Base-by-base conservation (phyloP, 2,113 vertebrate genomes). In the Misgurnus mizolepis region DNA sequence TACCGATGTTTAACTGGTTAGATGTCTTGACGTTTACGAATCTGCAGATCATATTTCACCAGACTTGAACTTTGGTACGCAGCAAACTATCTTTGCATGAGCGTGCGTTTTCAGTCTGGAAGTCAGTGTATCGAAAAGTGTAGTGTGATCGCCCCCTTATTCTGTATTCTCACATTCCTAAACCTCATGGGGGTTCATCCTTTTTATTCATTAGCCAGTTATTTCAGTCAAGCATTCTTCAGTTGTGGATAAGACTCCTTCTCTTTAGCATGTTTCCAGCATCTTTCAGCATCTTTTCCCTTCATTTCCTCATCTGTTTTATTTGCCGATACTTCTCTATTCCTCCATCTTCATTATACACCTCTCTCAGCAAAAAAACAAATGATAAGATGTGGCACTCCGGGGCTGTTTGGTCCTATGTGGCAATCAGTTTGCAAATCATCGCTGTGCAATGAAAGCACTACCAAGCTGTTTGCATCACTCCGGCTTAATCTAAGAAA, bases 391-490 rank as follows among this genome's bases (percentile, higher is more conserved):
- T 78, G 39, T 18, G 40, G 45, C 56, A 49, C 18, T 49, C n/a
- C 6, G 68, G 47, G 50, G 64, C 15, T 47, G 79, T 74, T 76
- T 68, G 22, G 64, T 70, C 68, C 56, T 55, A 61, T 78, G 85
- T 82, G 83, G 85, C 90, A 91, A 93, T 93, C 89, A 89, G 87
- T 88, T 90, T 91, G 87, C 87, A 90, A 90, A 93, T 92, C 91
- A 90, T 90, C 82, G 84, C 88, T 58, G 86, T 88, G 86, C 88
- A 87, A 74, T 84, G 72, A 87, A 85, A 90, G 83, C 79, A 84
- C 87, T 85, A 86, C 84, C 87, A 86, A 89, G 88, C 86, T 89
- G 85, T 88, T 88, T 86, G 80, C 86, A 90, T 93, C 88, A 84
- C 84, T 90, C 88, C 81, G 83, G 85, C 87, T 91, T 92, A 91